Conservation (phyloP, 1,140 invertebrate species). For the Diplogasteroides magnus region DNA sequence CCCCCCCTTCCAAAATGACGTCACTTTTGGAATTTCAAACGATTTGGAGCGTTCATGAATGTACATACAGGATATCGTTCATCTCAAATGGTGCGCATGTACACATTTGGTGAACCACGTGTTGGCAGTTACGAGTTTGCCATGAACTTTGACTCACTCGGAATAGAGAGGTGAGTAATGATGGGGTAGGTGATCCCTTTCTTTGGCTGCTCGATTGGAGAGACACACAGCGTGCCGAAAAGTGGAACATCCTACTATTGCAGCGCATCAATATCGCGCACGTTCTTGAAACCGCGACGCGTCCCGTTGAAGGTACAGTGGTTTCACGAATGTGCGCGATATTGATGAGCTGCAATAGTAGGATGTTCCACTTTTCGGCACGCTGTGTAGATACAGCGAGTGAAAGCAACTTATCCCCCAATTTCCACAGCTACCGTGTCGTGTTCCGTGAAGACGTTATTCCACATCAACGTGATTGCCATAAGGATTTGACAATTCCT, state of each 20-base stretch:
- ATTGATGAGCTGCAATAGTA: too few species aligned
- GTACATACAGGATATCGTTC: neutral
- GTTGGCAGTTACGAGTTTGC: constrained; percentile 28
- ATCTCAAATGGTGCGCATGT: constrained; percentile 12
- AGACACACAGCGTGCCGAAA: neutral
- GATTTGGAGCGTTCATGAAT: too few species aligned
- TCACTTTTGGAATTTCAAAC: too few species aligned
- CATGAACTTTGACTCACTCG: constrained; percentile 23
- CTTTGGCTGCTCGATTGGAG: too few species aligned
- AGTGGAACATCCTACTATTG: too few species aligned
- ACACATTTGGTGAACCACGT: constrained; percentile 36
- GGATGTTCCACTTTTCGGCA: neutral
- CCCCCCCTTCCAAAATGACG: neutral
- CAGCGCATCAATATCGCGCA: too few species aligned
- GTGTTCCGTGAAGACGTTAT: constrained; percentile 34
- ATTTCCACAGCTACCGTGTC: constrained; percentile 23
- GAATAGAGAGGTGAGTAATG: neutral
- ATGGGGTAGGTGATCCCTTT: too few species aligned
- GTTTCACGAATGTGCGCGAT: too few species aligned
- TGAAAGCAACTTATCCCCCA: too few species aligned
- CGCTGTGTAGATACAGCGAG: too few species aligned
- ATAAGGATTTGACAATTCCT: constrained; percentile 16
- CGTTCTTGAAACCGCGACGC: too few species aligned
- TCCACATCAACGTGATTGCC: constrained; percentile 33
- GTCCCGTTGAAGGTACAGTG: too few species aligned